phyloP scores from a whole-genome alignment of 2,113 vertebrate genomes.

The Pycnonotus jocosus region DNA sequence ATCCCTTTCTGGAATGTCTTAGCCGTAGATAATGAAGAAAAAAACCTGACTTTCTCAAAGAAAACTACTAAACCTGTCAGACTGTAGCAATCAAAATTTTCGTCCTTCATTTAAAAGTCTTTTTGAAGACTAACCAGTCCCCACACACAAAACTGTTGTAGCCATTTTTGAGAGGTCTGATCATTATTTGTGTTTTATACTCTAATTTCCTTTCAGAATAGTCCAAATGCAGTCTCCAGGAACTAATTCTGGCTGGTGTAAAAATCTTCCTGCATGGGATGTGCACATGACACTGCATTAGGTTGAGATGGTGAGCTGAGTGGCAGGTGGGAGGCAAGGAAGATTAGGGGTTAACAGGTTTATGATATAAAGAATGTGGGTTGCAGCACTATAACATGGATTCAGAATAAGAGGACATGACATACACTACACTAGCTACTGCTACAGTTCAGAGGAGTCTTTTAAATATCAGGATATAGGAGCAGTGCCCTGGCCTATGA shows the following conservation, averaged over 20 bases:
- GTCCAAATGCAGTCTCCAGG: background rate
- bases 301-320: background rate
- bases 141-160: background rate
- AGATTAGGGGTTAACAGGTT: background rate
- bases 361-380: background rate
- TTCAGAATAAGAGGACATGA: background rate
- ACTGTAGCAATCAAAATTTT: background rate
- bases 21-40: background rate
- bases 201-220: background rate
- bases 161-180: background rate
- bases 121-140: background rate
- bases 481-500: background rate
- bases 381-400: background rate
- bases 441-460: background rate
- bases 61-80: background rate
- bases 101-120: background rate
- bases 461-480: background rate
- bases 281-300: fast-evolving
- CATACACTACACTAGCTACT: background rate
- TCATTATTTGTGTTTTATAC: background rate
- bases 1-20: background rate
- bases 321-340: background rate
- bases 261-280: background rate
- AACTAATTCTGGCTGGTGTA: background rate
- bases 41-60: background rate